These are phyloP conservation scores for Caenorhabditis virilis DNA, from an alignment of 2,888 invertebrate genomes.

Conservation along the genomic window DNA sequence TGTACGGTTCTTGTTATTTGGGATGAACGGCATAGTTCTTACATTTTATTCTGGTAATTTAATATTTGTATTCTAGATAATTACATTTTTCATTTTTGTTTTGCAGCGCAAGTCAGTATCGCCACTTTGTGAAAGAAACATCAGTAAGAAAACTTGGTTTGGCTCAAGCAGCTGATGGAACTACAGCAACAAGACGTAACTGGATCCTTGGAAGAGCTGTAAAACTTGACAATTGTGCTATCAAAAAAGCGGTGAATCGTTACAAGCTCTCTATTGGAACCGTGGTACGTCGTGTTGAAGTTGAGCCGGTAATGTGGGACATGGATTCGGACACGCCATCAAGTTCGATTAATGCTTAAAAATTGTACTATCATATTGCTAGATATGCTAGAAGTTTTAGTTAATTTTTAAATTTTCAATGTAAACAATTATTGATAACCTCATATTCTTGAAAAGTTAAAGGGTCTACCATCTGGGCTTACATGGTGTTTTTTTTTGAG, in stretches of 20 bases:
- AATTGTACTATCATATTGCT: too few species aligned
- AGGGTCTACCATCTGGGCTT: too few species aligned
- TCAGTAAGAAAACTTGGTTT: slow-evolving; percentile 56
- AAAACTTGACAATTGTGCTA: slow-evolving; percentile 62
- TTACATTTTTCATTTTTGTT: neutral
- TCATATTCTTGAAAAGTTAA: too few species aligned
- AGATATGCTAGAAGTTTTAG: too few species aligned
- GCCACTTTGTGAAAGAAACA: slow-evolving; percentile 64
- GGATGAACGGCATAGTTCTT: slow-evolving; percentile 59
- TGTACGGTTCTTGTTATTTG: slow-evolving; percentile 62
- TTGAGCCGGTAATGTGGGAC: slow-evolving; percentile 49
- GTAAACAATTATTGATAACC: too few species aligned
- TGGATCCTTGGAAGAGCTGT: slow-evolving; percentile 60
- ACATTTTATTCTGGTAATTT: slow-evolving; percentile 59
- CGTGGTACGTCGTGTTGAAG: slow-evolving; percentile 65
- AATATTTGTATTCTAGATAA: too few species aligned
- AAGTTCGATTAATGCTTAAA: too few species aligned
- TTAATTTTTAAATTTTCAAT: too few species aligned
- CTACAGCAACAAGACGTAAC: slow-evolving; percentile 39
- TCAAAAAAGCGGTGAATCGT: slow-evolving; percentile 63
- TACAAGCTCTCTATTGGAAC: slow-evolving; percentile 63
- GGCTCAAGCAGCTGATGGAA: slow-evolving; percentile 2
- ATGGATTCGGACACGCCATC: neutral
- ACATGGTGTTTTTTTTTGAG: too few species aligned
- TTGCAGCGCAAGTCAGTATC: slow-evolving; percentile 49